Percentiles rank a stretch among this genome's conserved stretches.
These are phyloP conservation scores for Menura novaehollandiae DNA, from an alignment of 2,113 vertebrate species.

Conservation along the genomic window DNA sequence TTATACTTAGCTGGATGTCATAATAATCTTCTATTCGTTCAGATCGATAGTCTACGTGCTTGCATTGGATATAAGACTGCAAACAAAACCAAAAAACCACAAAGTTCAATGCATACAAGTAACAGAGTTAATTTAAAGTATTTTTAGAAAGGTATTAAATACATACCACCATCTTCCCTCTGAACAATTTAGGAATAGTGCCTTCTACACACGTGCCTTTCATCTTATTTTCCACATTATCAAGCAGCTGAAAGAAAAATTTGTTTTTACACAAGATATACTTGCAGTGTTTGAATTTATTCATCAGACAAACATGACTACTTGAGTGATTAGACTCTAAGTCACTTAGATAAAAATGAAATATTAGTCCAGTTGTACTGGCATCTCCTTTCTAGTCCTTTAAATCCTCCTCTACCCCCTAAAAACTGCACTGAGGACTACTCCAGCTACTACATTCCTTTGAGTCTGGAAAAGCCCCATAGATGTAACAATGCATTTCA, in stretches of 20 bases:
- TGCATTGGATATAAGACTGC: conserved; percentile 98
- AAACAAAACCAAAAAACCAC: not conserved
- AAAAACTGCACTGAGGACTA: not conserved
- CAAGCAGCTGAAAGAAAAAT: conserved; percentile 85
- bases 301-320: not conserved
- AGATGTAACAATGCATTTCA: not conserved
- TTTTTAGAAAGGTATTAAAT: not conserved
- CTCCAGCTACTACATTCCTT: not conserved
- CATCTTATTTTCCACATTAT: conserved; percentile 99
- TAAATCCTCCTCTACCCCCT: not conserved
- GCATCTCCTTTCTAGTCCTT: not conserved
- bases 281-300: not conserved
- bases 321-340: not conserved
- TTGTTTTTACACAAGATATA: not conserved
- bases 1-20: conserved; percentile 99
- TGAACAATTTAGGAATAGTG: conserved; percentile 97
- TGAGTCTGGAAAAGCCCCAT: not conserved
- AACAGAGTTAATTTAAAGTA: not conserved
- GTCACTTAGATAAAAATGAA: not conserved
- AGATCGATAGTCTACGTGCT: conserved; percentile 97
- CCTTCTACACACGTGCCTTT: conserved; percentile 99
- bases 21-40: conserved; percentile 99
- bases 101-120: not conserved
- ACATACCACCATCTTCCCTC: conserved; percentile 99
- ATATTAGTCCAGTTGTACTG: not conserved